A percentile compares a stretch with the other conserved stretches of the same genome.
These are phyloP conservation scores for Tenualosa ilisha DNA, from an alignment of 2,797 vertebrate genomes.

Conservation along the genomic window DNA sequence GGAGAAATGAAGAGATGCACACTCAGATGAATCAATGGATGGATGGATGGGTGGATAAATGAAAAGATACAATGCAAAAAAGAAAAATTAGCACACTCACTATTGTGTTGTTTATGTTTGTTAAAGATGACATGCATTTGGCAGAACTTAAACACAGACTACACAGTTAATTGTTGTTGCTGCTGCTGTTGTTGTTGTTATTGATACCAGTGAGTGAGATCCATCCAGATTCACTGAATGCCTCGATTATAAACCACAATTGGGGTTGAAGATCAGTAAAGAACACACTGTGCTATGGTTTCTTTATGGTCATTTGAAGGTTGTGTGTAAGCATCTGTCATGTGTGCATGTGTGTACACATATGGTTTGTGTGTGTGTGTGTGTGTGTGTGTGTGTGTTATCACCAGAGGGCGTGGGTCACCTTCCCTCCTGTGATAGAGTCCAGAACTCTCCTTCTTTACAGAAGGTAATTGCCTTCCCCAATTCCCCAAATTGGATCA, in stretches of 20 bases:
- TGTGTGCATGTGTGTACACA: not conserved
- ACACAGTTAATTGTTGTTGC: too few relatives aligned
- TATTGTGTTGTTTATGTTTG: too few relatives aligned
- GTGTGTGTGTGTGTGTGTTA: not conserved
- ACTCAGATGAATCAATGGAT: not conserved
- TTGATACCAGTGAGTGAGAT: too few relatives aligned
- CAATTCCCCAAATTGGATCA: conserved; percentile 20
- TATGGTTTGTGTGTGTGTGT: not conserved
- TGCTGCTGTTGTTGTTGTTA: too few relatives aligned
- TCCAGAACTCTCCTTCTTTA: not conserved
- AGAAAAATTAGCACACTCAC: too few relatives aligned
- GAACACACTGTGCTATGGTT: too few relatives aligned
- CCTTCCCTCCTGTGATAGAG: not conserved
- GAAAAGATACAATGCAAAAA: not conserved
- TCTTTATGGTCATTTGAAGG: too few relatives aligned
- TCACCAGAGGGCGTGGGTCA: not conserved
- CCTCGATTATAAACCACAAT: too few relatives aligned
- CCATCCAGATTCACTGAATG: too few relatives aligned
- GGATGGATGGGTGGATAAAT: not conserved
- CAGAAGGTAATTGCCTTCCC: not conserved
- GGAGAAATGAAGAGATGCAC: not conserved
- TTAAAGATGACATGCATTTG: too few relatives aligned
- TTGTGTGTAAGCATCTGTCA: not conserved
- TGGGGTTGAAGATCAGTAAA: too few relatives aligned
- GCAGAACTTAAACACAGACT: too few relatives aligned